Evolutionary conservation across 2,113 vertebrate genomes (phyloP).

Genomic region (Sardina pilchardus): DNA sequence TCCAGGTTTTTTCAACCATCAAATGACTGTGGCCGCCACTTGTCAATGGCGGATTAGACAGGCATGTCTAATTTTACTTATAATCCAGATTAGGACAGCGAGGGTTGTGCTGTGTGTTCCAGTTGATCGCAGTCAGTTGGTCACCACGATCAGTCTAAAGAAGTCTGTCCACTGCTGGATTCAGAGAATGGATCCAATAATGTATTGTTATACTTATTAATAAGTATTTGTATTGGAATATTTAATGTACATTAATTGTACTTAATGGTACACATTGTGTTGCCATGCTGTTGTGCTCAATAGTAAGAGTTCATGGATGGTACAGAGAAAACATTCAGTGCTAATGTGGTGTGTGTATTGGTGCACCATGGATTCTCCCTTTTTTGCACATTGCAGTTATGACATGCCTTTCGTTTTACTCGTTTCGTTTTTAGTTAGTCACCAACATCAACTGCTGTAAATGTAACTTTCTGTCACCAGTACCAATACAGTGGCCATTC

Average conservation of each 20-base stretch:
- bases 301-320: background rate
- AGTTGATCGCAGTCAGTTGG: background rate
- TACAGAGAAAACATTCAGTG: background rate
- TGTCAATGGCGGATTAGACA: conserved; percentile 59
- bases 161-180: background rate
- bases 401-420: background rate
- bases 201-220: background rate
- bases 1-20: conserved; percentile 25
- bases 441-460: background rate
- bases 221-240: too few species aligned
- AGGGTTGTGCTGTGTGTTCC: conserved; percentile 43
- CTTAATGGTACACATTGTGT: too few species aligned
- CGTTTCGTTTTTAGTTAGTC: background rate
- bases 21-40: conserved; percentile 47
- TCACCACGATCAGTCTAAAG: background rate
- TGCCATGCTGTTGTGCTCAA: background rate
- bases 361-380: too few species aligned
- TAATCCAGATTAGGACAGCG: conserved; percentile 73
- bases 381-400: background rate
- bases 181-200: background rate
- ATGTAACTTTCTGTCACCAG: background rate
- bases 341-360: too few species aligned
- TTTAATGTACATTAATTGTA: too few species aligned
- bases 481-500: background rate
- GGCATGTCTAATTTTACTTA: conserved; percentile 63